Percentiles rank a stretch among this genome's conserved stretches.
Evolutionary conservation across 2,888 invertebrate genomes (phyloP).

Genomic region (Syritta pipiens): DNA sequence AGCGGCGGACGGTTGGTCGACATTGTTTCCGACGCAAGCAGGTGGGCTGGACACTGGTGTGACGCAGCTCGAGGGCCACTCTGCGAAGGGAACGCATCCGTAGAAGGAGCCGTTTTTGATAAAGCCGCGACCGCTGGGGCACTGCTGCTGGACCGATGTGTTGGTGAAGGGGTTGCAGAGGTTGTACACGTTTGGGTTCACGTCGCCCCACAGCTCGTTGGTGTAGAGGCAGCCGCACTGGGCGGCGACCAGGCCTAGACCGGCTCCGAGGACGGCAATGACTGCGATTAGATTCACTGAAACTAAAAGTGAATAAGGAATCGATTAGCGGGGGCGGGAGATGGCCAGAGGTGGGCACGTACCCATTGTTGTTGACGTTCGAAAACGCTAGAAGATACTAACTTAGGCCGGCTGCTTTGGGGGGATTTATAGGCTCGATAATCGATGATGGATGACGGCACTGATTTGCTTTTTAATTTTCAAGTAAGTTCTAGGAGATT

Average conservation of each 20-base stretch:
- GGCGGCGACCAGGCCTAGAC: conserved; percentile 8
- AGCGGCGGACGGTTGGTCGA: conserved; percentile 64
- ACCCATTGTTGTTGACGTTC: neutral
- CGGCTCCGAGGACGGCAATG: neutral
- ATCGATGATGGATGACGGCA: too few species aligned
- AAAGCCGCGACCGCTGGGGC: conserved; percentile 22
- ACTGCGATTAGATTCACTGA: conserved; percentile 6
- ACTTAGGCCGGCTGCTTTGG: too few species aligned
- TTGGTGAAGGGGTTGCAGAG: conserved; percentile 14
- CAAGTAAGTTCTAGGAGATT: too few species aligned
- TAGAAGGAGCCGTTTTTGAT: neutral
- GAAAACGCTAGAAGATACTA: too few species aligned
- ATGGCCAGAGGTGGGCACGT: neutral
- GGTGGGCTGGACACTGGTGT: conserved; percentile 46
- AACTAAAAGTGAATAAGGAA: conserved; percentile 7
- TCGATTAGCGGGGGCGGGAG: neutral
- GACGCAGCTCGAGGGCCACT: conserved; percentile 63
- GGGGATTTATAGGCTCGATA: too few species aligned
- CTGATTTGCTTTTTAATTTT: too few species aligned
- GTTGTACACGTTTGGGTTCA: conserved; percentile 15
- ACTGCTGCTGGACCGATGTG: neutral
- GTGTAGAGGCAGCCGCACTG: neutral
- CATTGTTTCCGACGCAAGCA: conserved; percentile 57
- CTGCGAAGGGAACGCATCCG: conserved; percentile 41
- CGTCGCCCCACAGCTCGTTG: conserved; percentile 3